A percentile compares a stretch with the other conserved stretches of the same genome.
Conservation (phyloP, 2,888 invertebrate genomes). For the Cheilosia urbana region DNA sequence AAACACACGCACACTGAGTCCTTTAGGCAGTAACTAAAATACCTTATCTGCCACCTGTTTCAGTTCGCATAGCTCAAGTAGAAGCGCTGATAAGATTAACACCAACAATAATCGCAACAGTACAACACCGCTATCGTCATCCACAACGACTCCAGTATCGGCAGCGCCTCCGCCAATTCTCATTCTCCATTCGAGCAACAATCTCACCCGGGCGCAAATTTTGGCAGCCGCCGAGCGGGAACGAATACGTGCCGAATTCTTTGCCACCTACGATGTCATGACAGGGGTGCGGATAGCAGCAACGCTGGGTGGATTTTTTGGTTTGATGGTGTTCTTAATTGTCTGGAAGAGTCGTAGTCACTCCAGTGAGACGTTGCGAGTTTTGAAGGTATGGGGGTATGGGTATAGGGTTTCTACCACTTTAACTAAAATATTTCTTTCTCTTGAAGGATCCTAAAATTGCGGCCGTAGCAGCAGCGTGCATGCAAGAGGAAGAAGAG, state of each 20-base stretch:
- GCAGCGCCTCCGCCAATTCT: conserved; percentile 75
- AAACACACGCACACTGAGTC: background rate
- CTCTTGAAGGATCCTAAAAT: conserved; percentile 88
- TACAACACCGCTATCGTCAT: conserved; percentile 71
- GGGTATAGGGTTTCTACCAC: background rate
- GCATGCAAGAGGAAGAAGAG: conserved; percentile 90
- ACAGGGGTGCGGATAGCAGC: conserved; percentile 96
- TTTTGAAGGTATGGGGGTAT: conserved; percentile 84
- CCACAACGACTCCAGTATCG: conserved; percentile 77
- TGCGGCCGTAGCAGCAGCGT: conserved; percentile 91
- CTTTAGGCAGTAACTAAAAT: background rate
- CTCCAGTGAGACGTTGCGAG: conserved; percentile 88
- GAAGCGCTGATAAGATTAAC: conserved; percentile 63
- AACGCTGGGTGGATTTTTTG: conserved; percentile 95
- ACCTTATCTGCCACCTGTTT: background rate
- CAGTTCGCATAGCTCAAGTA: conserved; percentile 35
- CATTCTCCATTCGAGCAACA: conserved; percentile 75
- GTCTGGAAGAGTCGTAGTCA: conserved; percentile 95
- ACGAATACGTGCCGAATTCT: conserved; percentile 91
- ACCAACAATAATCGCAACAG: conserved; percentile 66
- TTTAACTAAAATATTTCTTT: background rate
- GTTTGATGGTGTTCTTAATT: conserved; percentile 95
- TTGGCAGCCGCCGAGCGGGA: conserved; percentile 86
- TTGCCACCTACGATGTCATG: conserved; percentile 96
- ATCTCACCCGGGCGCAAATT: conserved; percentile 80